Conservation (phyloP, 1,140 invertebrate genomes). For the Zophobas morio region DNA sequence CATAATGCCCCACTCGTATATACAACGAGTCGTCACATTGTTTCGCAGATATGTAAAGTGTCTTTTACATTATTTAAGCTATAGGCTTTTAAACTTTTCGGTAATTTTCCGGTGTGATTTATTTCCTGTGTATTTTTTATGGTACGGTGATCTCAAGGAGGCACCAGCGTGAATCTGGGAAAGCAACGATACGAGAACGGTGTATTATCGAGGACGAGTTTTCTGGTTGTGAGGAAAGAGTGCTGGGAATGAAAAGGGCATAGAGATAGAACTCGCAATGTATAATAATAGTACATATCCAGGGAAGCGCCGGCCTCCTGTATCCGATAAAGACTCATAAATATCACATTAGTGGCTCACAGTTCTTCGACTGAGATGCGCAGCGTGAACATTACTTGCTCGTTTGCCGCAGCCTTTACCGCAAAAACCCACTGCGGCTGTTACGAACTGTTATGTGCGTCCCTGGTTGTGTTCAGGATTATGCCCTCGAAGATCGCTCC, state of each 20-base stretch:
- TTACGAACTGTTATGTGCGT: constrained; percentile 54
- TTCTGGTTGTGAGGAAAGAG: constrained; percentile 30
- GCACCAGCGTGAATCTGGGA: background rate
- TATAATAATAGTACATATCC: constrained; percentile 48
- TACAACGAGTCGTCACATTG: constrained; percentile 53
- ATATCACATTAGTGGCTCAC: constrained; percentile 62
- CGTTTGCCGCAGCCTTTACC: constrained; percentile 60
- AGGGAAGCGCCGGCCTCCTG: constrained; percentile 45
- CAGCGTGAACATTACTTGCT: constrained; percentile 61
- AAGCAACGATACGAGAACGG: background rate
- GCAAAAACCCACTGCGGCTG: constrained; percentile 58
- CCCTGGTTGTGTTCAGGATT: constrained; percentile 49
- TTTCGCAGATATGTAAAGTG: constrained; percentile 48
- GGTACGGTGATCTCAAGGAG: constrained; percentile 12
- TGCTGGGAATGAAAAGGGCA: constrained; percentile 32
- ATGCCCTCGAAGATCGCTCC: constrained; percentile 48
- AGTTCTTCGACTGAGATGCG: constrained; percentile 56
- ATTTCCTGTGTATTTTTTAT: constrained; percentile 12
- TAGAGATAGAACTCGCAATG: constrained; percentile 44
- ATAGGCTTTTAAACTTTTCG: constrained; percentile 21
- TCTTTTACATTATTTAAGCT: constrained; percentile 34
- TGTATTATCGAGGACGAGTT: constrained; percentile 31
- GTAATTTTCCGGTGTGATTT: constrained; percentile 18
- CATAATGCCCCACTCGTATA: constrained; percentile 49
- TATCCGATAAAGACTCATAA: constrained; percentile 63